phyloP scores from a whole-genome alignment of 2,888 invertebrate species.

The Operophtera brumata region DNA sequence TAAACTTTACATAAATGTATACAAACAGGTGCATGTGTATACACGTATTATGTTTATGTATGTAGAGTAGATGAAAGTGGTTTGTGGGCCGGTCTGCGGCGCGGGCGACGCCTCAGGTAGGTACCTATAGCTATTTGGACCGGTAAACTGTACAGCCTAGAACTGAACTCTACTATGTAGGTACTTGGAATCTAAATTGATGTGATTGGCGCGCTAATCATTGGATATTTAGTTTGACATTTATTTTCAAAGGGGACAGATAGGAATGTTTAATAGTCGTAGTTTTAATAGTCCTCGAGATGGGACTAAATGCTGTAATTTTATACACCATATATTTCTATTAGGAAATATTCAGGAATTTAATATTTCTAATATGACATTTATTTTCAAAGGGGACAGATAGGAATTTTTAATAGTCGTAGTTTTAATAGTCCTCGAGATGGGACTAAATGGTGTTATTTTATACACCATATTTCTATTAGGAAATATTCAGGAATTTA shows the following conservation, averaged over 20 bases:
- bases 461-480: too few relatives aligned
- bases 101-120: slow-evolving; percentile 24
- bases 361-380: too few relatives aligned
- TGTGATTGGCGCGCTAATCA: not conserved
- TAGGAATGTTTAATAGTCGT: too few relatives aligned
- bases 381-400: too few relatives aligned
- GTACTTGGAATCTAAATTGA: not conserved
- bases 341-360: not conserved
- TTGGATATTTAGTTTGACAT: too few relatives aligned
- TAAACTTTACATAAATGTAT: slow-evolving; percentile 2
- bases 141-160: slow-evolving; percentile 16
- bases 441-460: too few relatives aligned
- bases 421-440: too few relatives aligned
- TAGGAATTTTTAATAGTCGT: too few relatives aligned
- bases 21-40: not conserved
- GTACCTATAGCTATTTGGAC: slow-evolving; percentile 11
- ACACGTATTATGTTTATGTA: not conserved
- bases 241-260: too few relatives aligned
- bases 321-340: too few relatives aligned
- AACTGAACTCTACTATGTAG: slow-evolving; percentile 1
- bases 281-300: too few relatives aligned
- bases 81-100: slow-evolving; percentile 26
- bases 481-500: too few relatives aligned
- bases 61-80: slow-evolving; percentile 30
- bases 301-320: not conserved